A percentile compares a stretch with the other conserved stretches of the same genome.
These are phyloP conservation scores for Myrmophylax atrothorax DNA, from an alignment of 2,113 vertebrate species.

Conservation along the genomic window DNA sequence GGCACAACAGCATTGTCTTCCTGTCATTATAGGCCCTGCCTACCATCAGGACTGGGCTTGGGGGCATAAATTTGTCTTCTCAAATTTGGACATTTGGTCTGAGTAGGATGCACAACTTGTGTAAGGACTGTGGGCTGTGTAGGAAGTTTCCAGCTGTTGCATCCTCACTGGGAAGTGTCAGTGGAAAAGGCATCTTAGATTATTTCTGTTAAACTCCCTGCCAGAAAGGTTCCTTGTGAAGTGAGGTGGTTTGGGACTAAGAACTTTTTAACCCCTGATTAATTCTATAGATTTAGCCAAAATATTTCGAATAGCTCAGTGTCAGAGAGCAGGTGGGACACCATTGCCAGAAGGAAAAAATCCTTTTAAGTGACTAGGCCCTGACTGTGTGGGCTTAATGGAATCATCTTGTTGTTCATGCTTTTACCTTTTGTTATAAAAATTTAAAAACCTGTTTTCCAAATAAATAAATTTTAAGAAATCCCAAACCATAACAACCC, in stretches of 20 bases:
- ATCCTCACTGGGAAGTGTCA: not conserved
- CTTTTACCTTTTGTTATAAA: conserved; percentile 38
- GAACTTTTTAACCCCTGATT: not conserved
- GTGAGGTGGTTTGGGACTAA: not conserved
- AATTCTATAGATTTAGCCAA: not conserved
- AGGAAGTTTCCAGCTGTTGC: not conserved
- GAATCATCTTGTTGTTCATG: not conserved
- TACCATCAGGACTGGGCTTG: not conserved
- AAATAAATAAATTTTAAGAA: conserved; percentile 54
- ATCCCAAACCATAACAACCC: not conserved
- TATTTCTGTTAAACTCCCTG: not conserved
- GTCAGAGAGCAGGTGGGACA: not conserved
- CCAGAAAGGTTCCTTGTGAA: not conserved
- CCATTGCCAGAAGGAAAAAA: not conserved
- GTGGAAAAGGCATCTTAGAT: not conserved
- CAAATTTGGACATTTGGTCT: not conserved
- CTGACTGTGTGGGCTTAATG: not conserved
- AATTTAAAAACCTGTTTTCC: conserved; percentile 48
- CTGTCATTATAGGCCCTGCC: not conserved
- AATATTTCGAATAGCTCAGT: not conserved
- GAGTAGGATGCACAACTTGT: not conserved
- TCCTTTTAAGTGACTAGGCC: not conserved
- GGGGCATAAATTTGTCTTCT: not conserved
- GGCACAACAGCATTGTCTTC: not conserved
- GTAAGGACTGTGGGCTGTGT: not conserved